These are phyloP conservation scores for Geococcyx californianus DNA, from an alignment of 2,113 vertebrate species.

Conservation along the genomic window DNA sequence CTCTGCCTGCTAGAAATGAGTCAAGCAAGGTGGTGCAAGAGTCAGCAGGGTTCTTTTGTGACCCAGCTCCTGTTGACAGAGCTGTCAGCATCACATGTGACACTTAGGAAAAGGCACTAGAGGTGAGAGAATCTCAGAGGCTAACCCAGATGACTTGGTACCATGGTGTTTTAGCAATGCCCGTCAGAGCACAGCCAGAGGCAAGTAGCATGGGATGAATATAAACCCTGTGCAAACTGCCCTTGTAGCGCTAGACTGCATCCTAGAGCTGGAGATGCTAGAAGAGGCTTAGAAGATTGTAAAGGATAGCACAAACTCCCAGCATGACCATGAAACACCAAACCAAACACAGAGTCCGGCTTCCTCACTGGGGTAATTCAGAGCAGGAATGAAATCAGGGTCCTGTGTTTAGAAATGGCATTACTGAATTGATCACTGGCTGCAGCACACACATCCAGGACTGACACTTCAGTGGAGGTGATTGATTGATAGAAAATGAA, in stretches of 20 bases:
- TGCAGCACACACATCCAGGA: not conserved
- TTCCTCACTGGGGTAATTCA: not conserved
- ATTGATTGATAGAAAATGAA: not conserved
- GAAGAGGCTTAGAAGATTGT: not conserved
- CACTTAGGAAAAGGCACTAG: accelerated
- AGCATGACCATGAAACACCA: not conserved
- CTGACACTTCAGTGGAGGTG: not conserved
- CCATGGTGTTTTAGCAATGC: not conserved
- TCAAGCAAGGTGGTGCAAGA: not conserved
- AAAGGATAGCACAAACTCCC: not conserved
- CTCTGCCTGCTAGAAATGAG: not conserved
- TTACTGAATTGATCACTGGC: not conserved
- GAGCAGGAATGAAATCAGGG: not conserved
- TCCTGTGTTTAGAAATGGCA: accelerated
- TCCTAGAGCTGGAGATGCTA: not conserved
- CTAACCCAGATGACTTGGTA: not conserved
- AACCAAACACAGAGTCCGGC: not conserved
- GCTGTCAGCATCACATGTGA: not conserved
- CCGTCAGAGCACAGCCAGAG: not conserved
- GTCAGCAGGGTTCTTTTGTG: not conserved
- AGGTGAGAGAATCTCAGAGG: not conserved
- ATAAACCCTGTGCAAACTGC: not conserved
- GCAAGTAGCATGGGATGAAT: accelerated
- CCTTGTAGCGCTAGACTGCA: not conserved
- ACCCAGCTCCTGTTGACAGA: not conserved